Base-by-base conservation (phyloP, 2,888 invertebrate species). In the Plebejus anna region DNA sequence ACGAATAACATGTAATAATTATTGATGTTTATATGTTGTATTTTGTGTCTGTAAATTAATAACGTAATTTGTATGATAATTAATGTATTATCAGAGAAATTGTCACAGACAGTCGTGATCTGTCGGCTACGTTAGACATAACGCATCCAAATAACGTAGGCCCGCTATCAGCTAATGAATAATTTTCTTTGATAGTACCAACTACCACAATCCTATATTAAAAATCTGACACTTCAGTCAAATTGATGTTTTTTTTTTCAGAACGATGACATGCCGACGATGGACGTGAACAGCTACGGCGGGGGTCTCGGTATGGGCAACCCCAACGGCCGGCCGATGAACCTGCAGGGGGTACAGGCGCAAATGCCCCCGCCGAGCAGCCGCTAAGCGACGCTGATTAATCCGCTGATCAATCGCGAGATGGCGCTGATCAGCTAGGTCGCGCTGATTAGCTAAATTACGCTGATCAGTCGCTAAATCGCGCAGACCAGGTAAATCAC, bases 231-330 rank as follows among this genome's bases (percentile, higher is more conserved):
- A 47, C 11, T 47, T 55, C 11, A 5, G 6, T 73, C 6, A 16
- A 13, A 28, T 55, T 7, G 13, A 51, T 13, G 28, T 4, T 16
- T 73, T 7, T 73, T 72, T 47, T 22, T 92, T 77, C 94, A 96
- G 96, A 96, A 95, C 89, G 96, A 97, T 93, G 96, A 96, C 87
- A 95, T 96, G 85, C 96, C 96, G 78, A 94, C 96, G 90, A 95
- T 96, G 87, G 96, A 96, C 87, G 95, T 95, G 94, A 96, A 96
- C 86, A 96, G 96, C 88, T 96, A 96, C 80, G 96, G 96, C 82
- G 95, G 94, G 80, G 92, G 92, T 0, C 85, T 94, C 38, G 93
- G 93, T 70, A 91, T 91, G 89, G 94, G 94, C 77, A 93, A 92
- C 80, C 93, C 94, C 6, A 94, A 94, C 85, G 94, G 94, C 0